Base-by-base conservation (phyloP, 2,797 vertebrate species). In the Lacerta viridis region DNA sequence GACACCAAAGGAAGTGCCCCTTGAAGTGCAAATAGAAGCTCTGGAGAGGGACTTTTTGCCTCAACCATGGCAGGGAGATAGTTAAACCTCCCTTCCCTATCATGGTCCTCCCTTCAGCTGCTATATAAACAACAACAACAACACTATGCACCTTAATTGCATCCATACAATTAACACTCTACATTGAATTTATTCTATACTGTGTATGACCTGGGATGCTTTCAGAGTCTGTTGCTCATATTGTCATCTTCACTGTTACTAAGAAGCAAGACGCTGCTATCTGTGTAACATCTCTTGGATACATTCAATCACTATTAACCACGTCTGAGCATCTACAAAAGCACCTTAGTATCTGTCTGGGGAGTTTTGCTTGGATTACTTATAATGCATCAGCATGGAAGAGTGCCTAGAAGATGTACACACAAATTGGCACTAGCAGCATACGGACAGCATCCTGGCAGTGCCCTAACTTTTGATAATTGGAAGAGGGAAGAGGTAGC, bases 401-500 rank as follows among this genome's bases (percentile, higher is more conserved):
- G 82, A 86, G 84, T 10, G 27, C 36, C 7, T 61, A 3, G 20
- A 41, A 68, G 23, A 75, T 23, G 64, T 33, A 5, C 33, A 83
- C 66, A 85, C 6, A 75, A 55, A 91, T 85, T 0, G 9, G 80
- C 74, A 90, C n/a, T 36, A 90, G 75, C 20, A 77, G 46, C 61
- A n/a, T 41, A 55, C 6, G 83, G 68, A 75, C 80, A 78, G n/a
- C 23, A 75, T 2, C 76, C 71, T 85, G 0, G 0, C 80, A 36
- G 82, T 75, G 59, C 61, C 90, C 80, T 94, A 59, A 77, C 23
- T 66, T 77, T 80, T 91, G 79, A 91, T 76, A 66, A 64, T 0
- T 0, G 8, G 23, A 25, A 89, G 43, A 71, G 61, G 87, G 88
- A 87, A 90, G 66, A 36, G 87, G 89, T 90, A 92, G 83, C 91